Evolutionary conservation across 1,140 invertebrate species (phyloP).

Genomic region (Anagrus nilaparvatae): DNA sequence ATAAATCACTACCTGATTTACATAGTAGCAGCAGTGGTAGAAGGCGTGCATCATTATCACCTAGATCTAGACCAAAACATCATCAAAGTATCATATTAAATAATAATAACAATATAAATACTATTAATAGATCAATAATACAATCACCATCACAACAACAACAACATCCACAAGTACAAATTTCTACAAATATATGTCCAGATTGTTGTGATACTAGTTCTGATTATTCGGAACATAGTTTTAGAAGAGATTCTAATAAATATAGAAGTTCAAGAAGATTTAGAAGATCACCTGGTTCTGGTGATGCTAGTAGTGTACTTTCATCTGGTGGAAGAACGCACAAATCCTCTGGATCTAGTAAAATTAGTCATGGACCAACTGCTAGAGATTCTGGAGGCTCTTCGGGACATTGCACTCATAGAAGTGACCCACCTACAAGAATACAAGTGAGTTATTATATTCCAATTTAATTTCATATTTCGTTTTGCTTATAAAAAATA

Average conservation of each 20-base stretch:
- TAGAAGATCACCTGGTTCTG: constrained; percentile 38
- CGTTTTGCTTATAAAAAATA: no score
- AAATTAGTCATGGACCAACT: constrained; percentile 39
- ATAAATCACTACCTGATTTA: constrained; percentile 77
- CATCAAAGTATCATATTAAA: constrained; percentile 28
- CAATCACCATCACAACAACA: constrained; percentile 17
- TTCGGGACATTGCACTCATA: constrained; percentile 65
- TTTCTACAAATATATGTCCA: constrained; percentile 32
- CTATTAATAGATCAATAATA: no score
- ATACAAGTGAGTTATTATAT: constrained; percentile 30
- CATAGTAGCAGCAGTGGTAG: constrained; percentile 58
- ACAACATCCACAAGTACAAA: constrained; percentile 29
- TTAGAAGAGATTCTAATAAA: constrained; percentile 35
- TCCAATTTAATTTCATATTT: no score
- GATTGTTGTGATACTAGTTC: constrained; percentile 42
- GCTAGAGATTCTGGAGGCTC: constrained; percentile 63
- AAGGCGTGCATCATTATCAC: constrained; percentile 43
- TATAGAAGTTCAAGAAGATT: constrained; percentile 38
- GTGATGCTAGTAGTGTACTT: constrained; percentile 38
- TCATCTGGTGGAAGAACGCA: constrained; percentile 39
- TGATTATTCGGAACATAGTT: constrained; percentile 40
- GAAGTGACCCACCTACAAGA: constrained; percentile 54
- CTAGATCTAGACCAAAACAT: constrained; percentile 35
- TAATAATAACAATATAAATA: no score
- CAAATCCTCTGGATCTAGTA: constrained; percentile 40